A percentile compares a stretch with the other conserved stretches of the same genome.
Conservation (phyloP, 2,113 vertebrate species). For the Candoia aspera region DNA sequence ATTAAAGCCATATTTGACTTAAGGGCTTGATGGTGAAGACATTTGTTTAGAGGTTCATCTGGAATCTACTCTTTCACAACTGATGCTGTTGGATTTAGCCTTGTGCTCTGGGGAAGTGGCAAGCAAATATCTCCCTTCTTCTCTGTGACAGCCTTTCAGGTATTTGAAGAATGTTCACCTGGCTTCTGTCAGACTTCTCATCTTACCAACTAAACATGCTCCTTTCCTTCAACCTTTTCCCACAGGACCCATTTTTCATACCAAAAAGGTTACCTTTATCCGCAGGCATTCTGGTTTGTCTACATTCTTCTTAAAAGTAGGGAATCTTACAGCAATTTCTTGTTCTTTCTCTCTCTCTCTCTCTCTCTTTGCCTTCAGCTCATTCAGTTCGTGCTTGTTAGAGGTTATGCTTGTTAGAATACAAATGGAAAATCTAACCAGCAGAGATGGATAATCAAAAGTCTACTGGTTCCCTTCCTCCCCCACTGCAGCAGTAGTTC, state of each 20-base stretch:
- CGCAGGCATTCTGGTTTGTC: not conserved
- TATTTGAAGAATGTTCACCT: not conserved
- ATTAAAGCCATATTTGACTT: not conserved
- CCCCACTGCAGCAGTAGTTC: not conserved
- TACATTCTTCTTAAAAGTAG: not conserved
- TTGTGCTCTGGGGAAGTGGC: not conserved
- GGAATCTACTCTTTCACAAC: not conserved
- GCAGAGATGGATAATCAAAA: not conserved
- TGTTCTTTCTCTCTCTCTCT: not conserved
- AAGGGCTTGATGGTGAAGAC: not conserved
- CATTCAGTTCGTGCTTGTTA: not conserved
- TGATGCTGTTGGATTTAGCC: not conserved
- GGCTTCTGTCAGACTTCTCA: not conserved
- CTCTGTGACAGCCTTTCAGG: not conserved
- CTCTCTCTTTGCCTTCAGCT: not conserved
- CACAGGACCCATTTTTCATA: not conserved
- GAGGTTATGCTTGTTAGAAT: not conserved
- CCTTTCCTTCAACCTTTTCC: not conserved
- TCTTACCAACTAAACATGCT: not conserved
- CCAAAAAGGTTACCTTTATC: not conserved
- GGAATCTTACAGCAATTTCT: not conserved
- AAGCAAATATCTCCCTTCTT: not conserved
- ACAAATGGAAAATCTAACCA: not conserved
- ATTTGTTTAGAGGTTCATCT: not conserved
- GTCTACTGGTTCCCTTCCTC: not conserved